Conservation (phyloP, 2,797 vertebrate species). For the Lutra lutra region DNA sequence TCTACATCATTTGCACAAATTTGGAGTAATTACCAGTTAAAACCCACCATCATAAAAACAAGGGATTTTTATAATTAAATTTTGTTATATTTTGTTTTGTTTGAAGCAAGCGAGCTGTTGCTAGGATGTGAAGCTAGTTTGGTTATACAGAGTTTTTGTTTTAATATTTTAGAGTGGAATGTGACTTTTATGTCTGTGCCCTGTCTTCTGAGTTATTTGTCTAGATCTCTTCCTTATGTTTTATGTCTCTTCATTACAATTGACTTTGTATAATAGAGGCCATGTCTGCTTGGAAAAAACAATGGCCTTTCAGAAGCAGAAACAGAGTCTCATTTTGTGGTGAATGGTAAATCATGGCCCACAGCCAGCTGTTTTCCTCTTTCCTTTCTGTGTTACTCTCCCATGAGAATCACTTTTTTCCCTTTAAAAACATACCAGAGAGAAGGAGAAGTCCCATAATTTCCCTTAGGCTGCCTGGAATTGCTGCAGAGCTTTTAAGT, state of each 20-base stretch:
- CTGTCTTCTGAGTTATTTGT: conserved; percentile 48
- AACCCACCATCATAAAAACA: conserved; percentile 30
- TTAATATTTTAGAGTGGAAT: conserved; percentile 63
- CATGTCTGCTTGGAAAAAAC: conserved; percentile 51
- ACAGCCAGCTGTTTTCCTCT: conserved; percentile 69
- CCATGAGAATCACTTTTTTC: conserved; percentile 46
- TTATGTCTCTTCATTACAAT: conserved; percentile 14
- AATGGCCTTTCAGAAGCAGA: conserved; percentile 55
- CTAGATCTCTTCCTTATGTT: conserved; percentile 6
- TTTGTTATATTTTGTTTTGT: conserved; percentile 64
- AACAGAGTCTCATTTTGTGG: conserved; percentile 58
- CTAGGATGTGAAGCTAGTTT: conserved; percentile 61
- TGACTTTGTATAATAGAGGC: conserved; percentile 47
- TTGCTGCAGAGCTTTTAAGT: conserved; percentile 23
- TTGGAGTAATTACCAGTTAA: conserved; percentile 41
- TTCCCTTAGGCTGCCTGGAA: conserved; percentile 34
- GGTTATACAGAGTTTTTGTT: conserved; percentile 62
- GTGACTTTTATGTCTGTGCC: conserved; percentile 48
- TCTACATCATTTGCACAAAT: background rate
- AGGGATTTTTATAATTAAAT: conserved; percentile 51
- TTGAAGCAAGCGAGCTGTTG: conserved; percentile 61
- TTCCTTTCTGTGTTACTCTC: conserved; percentile 60
- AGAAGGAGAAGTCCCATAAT: conserved; percentile 33
- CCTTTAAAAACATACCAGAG: conserved; percentile 53
- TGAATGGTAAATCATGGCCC: conserved; percentile 61